A percentile compares a stretch with the other conserved stretches of the same genome.
Evolutionary conservation across 1,140 invertebrate genomes (phyloP).

Genomic region (Megathymus violae): DNA sequence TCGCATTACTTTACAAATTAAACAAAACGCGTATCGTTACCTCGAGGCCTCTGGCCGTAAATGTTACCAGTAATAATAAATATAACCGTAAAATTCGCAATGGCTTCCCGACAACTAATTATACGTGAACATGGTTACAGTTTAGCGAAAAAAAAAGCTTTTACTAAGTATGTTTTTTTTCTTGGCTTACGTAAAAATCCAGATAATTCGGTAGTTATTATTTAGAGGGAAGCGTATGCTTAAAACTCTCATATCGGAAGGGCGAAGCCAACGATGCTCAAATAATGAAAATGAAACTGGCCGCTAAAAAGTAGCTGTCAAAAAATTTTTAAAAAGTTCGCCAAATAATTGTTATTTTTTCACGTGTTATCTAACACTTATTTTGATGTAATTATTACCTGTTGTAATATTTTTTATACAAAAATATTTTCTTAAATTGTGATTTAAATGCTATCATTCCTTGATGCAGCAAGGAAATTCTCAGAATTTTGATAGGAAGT

Average conservation of each 20-base stretch:
- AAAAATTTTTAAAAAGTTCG: too few species aligned
- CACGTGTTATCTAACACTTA: too few species aligned
- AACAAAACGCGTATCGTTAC: constrained; percentile 23
- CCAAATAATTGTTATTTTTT: too few species aligned
- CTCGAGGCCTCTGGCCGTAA: constrained; percentile 12
- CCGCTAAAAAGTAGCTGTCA: too few species aligned
- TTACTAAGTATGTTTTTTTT: constrained; percentile 21
- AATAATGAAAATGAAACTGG: neutral
- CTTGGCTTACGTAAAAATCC: constrained; percentile 14
- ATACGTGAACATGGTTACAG: constrained; percentile 21
- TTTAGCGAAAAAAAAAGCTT: constrained; percentile 17
- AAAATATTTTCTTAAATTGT: too few species aligned
- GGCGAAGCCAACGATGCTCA: constrained; percentile 14
- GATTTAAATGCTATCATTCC: too few species aligned
- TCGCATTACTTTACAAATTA: constrained; percentile 23
- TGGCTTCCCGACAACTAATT: constrained; percentile 26
- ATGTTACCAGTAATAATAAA: constrained; percentile 29
- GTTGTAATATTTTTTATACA: too few species aligned
- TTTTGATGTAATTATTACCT: too few species aligned
- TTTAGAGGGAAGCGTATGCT: constrained; percentile 26
- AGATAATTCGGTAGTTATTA: constrained; percentile 30
- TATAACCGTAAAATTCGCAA: constrained; percentile 29
- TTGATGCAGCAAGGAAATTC: too few species aligned
- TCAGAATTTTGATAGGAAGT: too few species aligned
- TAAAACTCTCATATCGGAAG: constrained; percentile 27